Evolutionary conservation across 1,140 invertebrate genomes (phyloP), one percentile per base, ranked within the genome.

Genomic region (Cydia pomonella): DNA sequence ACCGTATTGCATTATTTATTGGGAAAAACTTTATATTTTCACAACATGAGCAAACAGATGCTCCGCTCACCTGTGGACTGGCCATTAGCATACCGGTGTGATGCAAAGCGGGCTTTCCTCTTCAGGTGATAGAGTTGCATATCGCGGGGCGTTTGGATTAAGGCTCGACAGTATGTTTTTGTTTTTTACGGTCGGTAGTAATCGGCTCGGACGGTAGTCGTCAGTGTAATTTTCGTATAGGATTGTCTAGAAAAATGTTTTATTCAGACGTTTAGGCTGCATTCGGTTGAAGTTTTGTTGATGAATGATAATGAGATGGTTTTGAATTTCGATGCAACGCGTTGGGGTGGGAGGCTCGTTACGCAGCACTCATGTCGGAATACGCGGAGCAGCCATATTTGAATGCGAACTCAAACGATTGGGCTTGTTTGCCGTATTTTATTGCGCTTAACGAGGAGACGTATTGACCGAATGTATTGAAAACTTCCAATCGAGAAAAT

Each of bases 1-100:
- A 27, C 77, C 78, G 72, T 80, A 78, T 82, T 88, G 84, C 85
- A 88, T 88, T 88, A 88, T 88, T 88, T 88, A 88, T 88, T 88
- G 87, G 81, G 71, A 80, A 79, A 84, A 87, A 85, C 81, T 88
- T 87, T 85, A 83, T 84, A 86, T 87, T 83, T 82, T 79, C 78
- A 80, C 79, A 80, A 84, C 77, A 82, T 81, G 80, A 80, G 73
- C 81, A 73, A 80, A 76, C 84, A 84, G 82, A 82, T 82, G 83
- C 75, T 80, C 76, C 73, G 77, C 78, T 85, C 84, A 85, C 83
- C 83, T 82, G 81, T 79, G 79, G 78, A 83, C 80, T 50, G 75
- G 78, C 76, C 79, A 79, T 79, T 80, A 78, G 78, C 78, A 77
- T 78, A 73, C 47, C 47, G 71, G 73, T 73, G 62, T 16, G 72